These are phyloP conservation scores for Hypanus sabinus DNA, from an alignment of 2,113 vertebrate genomes.

Conservation along the genomic window DNA sequence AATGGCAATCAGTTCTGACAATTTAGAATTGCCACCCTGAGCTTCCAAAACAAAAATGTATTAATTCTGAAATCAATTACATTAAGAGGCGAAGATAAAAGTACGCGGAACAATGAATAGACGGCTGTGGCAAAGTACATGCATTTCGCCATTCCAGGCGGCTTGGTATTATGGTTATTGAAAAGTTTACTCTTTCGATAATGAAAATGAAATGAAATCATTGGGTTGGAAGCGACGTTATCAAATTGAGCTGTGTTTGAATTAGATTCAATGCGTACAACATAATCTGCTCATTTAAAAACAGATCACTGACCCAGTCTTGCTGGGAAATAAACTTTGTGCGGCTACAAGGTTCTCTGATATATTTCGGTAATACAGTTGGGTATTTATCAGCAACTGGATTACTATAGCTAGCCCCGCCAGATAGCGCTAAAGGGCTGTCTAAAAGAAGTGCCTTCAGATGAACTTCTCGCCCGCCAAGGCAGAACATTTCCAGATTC, in stretches of 20 bases:
- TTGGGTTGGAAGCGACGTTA: constrained; percentile 5
- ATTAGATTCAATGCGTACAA: neutral
- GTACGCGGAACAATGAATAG: neutral
- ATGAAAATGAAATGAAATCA: constrained; percentile 20
- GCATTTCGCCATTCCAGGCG: neutral
- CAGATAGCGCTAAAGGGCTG: constrained; percentile 88
- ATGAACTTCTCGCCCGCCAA: neutral
- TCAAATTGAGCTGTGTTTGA: neutral
- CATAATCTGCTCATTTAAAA: constrained; percentile 32
- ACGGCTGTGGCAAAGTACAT: neutral
- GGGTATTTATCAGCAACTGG: neutral
- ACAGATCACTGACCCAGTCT: neutral
- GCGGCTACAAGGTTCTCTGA: neutral
- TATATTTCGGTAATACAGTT: neutral
- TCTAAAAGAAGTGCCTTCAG: constrained; percentile 44
- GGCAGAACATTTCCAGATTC: constrained; percentile 12
- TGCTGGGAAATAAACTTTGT: constrained; percentile 13
- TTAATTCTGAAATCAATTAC: constrained; percentile 5
- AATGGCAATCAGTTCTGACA: neutral
- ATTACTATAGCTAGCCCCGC: constrained; percentile 52
- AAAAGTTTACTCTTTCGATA: constrained; percentile 17
- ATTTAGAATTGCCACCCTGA: neutral
- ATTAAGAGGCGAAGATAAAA: neutral
- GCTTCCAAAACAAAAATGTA: constrained; percentile 1
- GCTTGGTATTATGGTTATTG: neutral